Base-by-base conservation (phyloP, 37 sponge, comb jelly and placozoan species). In the Geodia barretti region DNA sequence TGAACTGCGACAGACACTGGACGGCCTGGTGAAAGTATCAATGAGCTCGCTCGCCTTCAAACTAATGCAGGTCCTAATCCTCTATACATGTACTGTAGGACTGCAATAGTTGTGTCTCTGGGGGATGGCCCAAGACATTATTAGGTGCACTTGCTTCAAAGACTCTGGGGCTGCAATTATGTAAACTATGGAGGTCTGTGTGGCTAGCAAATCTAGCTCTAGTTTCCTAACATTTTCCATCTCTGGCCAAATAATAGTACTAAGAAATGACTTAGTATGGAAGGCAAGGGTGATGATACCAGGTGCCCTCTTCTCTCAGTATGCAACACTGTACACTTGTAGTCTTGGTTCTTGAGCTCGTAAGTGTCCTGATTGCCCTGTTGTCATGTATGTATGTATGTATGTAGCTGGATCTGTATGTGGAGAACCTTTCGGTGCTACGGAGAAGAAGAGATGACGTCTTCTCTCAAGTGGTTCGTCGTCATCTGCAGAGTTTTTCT, bases 381-480 rank as follows among this genome's bases (percentile, higher is more conserved):
- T n/a, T n/a, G n/a, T n/a, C n/a, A n/a, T 4, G 3, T 2, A 26
- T 63, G 39, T 1, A 21, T 63, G 1, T 9, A 7, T 31, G 4
- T 61, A 11, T 81, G 63, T 25, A 78, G 73, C 35, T 74, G 35
- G 86, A 91, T 33, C 77, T 83, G 7, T 26, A 75, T 19, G 75
- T 91, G 9, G 32, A 47, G 26, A 60, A 38, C 19, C 19, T 83
- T n/a, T 72, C 78, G 78, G 68, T 24, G 1, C 41, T 92, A 1
- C 71, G 71, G 73, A 60, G 61, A 64, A 69, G 90, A 66, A 76
- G 83, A 66, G 93, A 92, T 28, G 78, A 80, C 1, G 93, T 92
- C 20, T 89, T 92, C 71, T 84, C 93, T n/a, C 93, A 92, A 70
- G 81, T 78, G 42, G 93, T 92, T 58, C 72, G 76, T 79, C 8